phyloP scores from a whole-genome alignment of 1,140 invertebrate species.

The Drosophila sechellia region DNA sequence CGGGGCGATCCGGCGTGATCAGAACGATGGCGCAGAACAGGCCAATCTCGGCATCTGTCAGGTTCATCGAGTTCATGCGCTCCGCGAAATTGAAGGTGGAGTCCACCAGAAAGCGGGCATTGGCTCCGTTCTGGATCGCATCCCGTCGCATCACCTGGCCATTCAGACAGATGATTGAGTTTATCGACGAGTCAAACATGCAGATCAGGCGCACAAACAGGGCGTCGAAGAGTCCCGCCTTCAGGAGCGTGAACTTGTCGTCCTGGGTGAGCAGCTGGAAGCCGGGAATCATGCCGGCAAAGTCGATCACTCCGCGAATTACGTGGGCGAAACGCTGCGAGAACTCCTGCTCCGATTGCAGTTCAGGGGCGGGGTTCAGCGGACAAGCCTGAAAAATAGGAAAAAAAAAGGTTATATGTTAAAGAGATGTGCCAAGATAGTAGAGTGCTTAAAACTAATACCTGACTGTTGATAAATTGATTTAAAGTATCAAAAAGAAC shows the following conservation, averaged over 20 bases:
- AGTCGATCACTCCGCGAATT: constrained; percentile 98
- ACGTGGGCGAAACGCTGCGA: constrained; percentile 97
- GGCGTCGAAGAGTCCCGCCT: constrained; percentile 97
- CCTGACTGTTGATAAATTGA: too few species aligned
- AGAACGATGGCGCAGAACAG: constrained; percentile 97
- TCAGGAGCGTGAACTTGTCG: constrained; percentile 98
- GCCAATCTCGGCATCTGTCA: constrained; percentile 96
- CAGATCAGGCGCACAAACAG: constrained; percentile 95
- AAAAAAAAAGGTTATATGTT: neutral
- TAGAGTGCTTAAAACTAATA: neutral
- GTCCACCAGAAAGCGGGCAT: constrained; percentile 97
- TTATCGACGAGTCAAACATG: constrained; percentile 96
- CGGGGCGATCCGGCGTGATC: constrained; percentile 96
- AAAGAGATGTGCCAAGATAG: neutral
- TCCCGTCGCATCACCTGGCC: constrained; percentile 95
- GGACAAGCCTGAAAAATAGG: constrained; percentile 74
- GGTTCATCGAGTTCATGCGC: constrained; percentile 94
- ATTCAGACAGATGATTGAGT: constrained; percentile 96
- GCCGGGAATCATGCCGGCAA: constrained; percentile 98
- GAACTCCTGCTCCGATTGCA: constrained; percentile 95
- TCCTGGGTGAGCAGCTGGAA: constrained; percentile 97
- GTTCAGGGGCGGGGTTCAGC: constrained; percentile 94
- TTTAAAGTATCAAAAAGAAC: neutral
- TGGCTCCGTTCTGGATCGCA: constrained; percentile 94
- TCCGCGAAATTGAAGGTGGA: constrained; percentile 99